Base-by-base conservation (phyloP, 2,888 invertebrate species). In the Norana najaformis region DNA sequence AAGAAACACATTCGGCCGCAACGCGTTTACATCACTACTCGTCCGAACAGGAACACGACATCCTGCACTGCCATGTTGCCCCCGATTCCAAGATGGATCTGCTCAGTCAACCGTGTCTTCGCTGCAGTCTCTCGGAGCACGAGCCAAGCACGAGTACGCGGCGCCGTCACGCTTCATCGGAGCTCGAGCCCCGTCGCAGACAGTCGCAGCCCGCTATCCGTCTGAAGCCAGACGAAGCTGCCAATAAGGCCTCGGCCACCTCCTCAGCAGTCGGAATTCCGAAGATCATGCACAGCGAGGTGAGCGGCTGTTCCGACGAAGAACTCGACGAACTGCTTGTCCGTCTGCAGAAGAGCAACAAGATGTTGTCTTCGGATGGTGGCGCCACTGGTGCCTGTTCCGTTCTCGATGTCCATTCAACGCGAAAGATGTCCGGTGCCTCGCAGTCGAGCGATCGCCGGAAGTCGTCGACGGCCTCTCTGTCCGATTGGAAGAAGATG, bases 391-490 rank as follows among this genome's bases (percentile, higher is more conserved):
- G 16, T 14, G 83, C 35, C 35, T 34, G 35, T 13, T 34, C 83
- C 83, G 83, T 36, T 18, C 36, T 83, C 83, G 83, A 36, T 34
- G 83, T 83, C 11, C 35, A 53, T 30, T 83, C 83, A 8, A n/a
- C 83, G 35, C 83, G 83, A 14, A 53, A 53, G 53, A 53, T 53
- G 53, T 53, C 53, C 23, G 53, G 23, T 6, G 14, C 83, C 34
- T 83, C 83, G 30, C 83, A 83, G 83, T 34, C 83, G 83, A 83
- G 83, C 83, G 83, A 83, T 18, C 38, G 88, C n/a, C 41, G 53
- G 30, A 47, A 39, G 47, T 89, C 89, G 16, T 39, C 89, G 47
- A 47, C 89, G 14, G 34, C 89, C 1, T 47, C 89, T 5, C 47
- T 39, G 35, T 41, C 36, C 53, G 47, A 39, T 11, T 39, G 89